Percentiles rank a stretch among this genome's conserved stretches.
Evolutionary conservation across 2,797 vertebrate genomes (phyloP).

Genomic region (Myoxocephalus aenaeus): DNA sequence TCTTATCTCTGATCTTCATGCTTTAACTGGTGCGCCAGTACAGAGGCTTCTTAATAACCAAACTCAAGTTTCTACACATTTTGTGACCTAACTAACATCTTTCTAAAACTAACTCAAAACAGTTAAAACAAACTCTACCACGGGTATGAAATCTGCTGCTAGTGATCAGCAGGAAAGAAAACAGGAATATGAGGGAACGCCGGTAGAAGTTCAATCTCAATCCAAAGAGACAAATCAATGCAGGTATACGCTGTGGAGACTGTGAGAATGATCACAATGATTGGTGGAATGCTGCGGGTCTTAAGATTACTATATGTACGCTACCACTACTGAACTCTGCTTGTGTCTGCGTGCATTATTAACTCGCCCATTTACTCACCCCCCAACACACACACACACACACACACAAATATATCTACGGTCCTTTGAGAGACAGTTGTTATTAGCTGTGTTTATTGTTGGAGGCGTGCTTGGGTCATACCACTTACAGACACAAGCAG

Average conservation of each 20-base stretch:
- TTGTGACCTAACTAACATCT: not conserved
- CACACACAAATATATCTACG: not conserved
- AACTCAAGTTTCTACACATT: not conserved
- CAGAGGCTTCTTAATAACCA: not conserved
- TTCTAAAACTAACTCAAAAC: not conserved
- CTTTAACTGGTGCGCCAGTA: not conserved
- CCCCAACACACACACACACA: not conserved
- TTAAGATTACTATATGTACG: conserved; percentile 10
- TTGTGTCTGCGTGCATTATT: conserved; percentile 56
- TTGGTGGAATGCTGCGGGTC: not conserved
- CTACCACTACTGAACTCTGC: conserved; percentile 19
- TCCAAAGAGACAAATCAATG: conserved; percentile 1
- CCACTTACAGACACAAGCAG: conserved; percentile 54
- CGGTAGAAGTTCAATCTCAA: not conserved
- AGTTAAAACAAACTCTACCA: not conserved
- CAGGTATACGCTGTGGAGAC: not conserved
- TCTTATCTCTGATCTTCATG: not conserved
- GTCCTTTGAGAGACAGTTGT: conserved; percentile 55
- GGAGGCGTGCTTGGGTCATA: conserved; percentile 62
- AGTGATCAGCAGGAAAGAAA: not conserved
- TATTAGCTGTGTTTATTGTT: conserved; percentile 70
- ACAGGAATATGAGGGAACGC: not conserved
- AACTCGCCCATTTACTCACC: conserved; percentile 35
- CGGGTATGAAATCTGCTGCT: not conserved
- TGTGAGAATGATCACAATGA: not conserved